Conservation (phyloP, 2,113 vertebrate species). For the Microcebus murinus region DNA sequence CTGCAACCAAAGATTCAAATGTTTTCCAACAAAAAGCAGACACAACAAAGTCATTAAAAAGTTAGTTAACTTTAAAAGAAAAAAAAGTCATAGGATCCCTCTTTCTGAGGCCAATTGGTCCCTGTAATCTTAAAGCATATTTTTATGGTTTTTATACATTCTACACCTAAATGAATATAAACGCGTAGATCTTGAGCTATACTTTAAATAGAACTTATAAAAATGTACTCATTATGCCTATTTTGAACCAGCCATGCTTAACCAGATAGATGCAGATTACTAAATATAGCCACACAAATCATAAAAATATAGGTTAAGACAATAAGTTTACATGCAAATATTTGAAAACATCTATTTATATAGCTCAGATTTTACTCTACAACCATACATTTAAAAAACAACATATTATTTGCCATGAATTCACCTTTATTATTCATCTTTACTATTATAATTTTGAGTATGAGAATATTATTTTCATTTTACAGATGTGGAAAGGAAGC, state of each 20-base stretch:
- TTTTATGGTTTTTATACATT: background rate
- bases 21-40: no score
- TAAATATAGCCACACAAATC: background rate
- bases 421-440: background rate
- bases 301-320: background rate
- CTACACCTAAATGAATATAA: background rate
- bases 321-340: background rate
- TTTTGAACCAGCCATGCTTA: background rate
- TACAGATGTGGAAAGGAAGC: background rate
- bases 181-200: background rate
- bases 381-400: background rate
- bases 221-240: background rate
- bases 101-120: background rate
- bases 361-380: background rate
- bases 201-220: background rate
- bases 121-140: background rate
- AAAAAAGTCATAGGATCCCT: background rate
- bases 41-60: no score
- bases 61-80: no score
- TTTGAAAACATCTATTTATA: background rate
- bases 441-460: background rate
- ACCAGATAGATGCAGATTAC: background rate
- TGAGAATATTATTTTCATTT: background rate
- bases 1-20: no score
- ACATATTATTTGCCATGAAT: background rate